Percentiles rank a stretch among this genome's conserved stretches.
Conservation (phyloP, 1,140 invertebrate species). For the Drosophila grimshawi region DNA sequence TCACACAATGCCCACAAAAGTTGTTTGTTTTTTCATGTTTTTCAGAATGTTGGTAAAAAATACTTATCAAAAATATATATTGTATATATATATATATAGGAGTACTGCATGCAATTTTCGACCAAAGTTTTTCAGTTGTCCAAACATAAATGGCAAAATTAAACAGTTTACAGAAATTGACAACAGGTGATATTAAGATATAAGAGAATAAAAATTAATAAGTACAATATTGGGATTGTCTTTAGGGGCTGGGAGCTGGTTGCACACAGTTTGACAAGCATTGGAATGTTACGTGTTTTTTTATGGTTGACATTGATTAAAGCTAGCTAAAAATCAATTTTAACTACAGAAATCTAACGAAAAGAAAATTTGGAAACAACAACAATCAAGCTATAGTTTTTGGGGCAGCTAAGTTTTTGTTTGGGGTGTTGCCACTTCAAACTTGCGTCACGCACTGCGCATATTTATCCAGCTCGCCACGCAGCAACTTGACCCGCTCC, state of each 20-base stretch:
- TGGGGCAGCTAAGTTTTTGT: constrained; percentile 4
- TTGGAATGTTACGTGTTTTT: constrained; percentile 1
- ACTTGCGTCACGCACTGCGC: constrained; percentile 87
- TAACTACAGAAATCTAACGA: constrained; percentile 59
- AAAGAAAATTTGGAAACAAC: constrained; percentile 36
- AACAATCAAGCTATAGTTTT: constrained; percentile 37
- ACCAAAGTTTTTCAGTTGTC: constrained; percentile 30
- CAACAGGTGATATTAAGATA: not conserved
- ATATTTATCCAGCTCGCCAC: constrained; percentile 87
- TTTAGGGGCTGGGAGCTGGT: constrained; percentile 16
- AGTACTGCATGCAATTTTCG: constrained; percentile 66
- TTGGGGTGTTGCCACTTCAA: constrained; percentile 63
- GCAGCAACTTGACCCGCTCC: constrained; percentile 86
- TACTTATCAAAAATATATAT: constrained; percentile 73
- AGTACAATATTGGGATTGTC: constrained; percentile 45
- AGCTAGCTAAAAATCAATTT: constrained; percentile 73
- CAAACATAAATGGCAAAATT: constrained; percentile 45
- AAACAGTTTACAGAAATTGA: constrained; percentile 29
- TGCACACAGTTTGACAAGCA: constrained; percentile 50
- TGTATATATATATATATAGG: constrained; percentile 39
- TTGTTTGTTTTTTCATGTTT: not conserved
- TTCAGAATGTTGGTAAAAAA: constrained; percentile 63
- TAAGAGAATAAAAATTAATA: constrained; percentile 14
- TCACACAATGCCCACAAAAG: constrained; percentile 65
- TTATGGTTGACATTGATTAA: constrained; percentile 45